Percentiles rank a stretch among this genome's conserved stretches.
Conservation (phyloP, 2,113 vertebrate genomes). For the Hyaena hyaena region DNA sequence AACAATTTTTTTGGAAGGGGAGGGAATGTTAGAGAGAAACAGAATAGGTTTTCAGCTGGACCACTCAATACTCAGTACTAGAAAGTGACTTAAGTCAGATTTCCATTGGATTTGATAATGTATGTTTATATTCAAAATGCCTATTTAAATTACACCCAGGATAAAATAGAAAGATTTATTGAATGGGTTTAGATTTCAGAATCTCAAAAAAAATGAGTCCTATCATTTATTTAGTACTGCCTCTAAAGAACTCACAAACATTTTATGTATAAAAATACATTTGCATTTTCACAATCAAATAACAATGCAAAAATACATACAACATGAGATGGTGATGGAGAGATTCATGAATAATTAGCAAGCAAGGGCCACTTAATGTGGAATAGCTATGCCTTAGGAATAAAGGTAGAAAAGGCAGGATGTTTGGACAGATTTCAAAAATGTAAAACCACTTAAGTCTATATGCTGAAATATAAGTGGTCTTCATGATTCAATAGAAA, state of each 20-base stretch:
- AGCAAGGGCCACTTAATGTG: background rate
- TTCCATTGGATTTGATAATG: background rate
- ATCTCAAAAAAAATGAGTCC: background rate
- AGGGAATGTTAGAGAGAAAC: background rate
- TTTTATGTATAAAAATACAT: background rate
- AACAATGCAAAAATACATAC: background rate
- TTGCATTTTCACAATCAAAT: background rate
- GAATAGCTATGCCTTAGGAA: background rate
- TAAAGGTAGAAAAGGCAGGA: background rate
- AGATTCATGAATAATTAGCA: background rate
- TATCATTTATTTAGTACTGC: background rate
- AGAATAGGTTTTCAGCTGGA: background rate
- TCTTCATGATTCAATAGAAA: background rate
- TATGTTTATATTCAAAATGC: background rate
- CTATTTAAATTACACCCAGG: background rate
- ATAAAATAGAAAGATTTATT: background rate
- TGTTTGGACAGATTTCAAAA: background rate
- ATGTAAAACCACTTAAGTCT: background rate
- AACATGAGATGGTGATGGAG: background rate
- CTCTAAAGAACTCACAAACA: background rate
- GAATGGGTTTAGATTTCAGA: background rate
- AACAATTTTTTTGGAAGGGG: background rate
- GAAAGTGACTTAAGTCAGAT: background rate
- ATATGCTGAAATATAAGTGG: background rate
- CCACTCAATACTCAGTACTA: background rate